Evolutionary conservation across 1,140 invertebrate species (phyloP).

Genomic region (Druon quercuslanigerum): DNA sequence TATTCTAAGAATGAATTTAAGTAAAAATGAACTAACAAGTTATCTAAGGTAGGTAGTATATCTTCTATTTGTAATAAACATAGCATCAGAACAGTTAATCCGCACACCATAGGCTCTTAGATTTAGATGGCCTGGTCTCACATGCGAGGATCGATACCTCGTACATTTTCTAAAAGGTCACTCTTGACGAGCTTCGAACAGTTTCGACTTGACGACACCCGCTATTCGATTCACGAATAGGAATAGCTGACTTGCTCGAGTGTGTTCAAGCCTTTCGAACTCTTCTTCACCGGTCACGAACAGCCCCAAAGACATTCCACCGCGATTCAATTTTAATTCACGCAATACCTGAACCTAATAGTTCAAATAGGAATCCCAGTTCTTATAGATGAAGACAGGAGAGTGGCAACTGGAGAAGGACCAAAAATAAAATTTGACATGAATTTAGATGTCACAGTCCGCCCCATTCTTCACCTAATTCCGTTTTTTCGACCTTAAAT

Average conservation of each 20-base stretch:
- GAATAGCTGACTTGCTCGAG: background rate
- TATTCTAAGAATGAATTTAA: background rate
- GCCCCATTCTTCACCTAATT: too few species aligned
- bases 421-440: too few species aligned
- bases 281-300: constrained; percentile 4
- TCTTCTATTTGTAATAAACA: too few species aligned
- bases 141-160: constrained; percentile 56
- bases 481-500: too few species aligned
- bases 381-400: too few species aligned
- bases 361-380: too few species aligned
- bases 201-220: constrained; percentile 36
- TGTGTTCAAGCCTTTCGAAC: background rate
- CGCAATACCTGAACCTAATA: background rate
- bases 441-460: too few species aligned
- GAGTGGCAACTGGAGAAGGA: too few species aligned
- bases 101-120: background rate
- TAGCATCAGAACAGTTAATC: constrained; percentile 8
- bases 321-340: background rate
- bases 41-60: background rate
- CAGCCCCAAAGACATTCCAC: background rate
- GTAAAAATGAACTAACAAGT: constrained; percentile 5
- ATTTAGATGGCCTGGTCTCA: constrained; percentile 7
- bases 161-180: constrained; percentile 70
- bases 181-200: constrained; percentile 49
- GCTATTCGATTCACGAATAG: constrained; percentile 6